Evolutionary conservation across 2,113 vertebrate genomes (phyloP), one percentile per base, ranked within the genome.

Genomic region (Anguilla japonica): DNA sequence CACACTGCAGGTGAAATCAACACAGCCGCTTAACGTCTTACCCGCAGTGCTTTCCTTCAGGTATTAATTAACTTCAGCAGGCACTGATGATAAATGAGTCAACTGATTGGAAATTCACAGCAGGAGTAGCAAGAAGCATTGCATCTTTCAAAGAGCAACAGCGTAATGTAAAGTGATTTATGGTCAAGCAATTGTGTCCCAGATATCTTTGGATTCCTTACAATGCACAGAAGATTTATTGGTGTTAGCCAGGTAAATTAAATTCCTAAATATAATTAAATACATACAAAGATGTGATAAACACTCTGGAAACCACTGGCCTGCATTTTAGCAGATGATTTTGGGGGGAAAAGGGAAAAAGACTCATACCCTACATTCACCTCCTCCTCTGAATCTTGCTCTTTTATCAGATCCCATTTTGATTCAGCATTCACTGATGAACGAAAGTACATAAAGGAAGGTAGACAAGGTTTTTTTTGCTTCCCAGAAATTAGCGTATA

Each of bases 381-480:
- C 41, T 93, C 91, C 9, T 92, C 84, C 39, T 92, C 92, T 6
- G 88, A 81, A 57, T 90, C 88, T 79, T 43, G 88, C 29, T 92
- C 90, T 15, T 86, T 89, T 83, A 92, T 88, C 3, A 63, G 75
- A 83, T 94, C 93, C 95, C 95, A 95, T 87, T 94, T 95, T 0
- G 94, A 95, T 85, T 93, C 92, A 3, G 92, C 88, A 81, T 94
- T 95, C 82, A 88, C 96, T 96, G 88, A 41, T 83, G 85, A 79
- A 88, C 39, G 60, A 86, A 89, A 63, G 34, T 84, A 8, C 87
- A 26, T 67, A 83, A 80, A 83, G n/a, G 78, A 90, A 50, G 26
- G 29, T 41, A 60, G 26, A 11, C 16, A 14, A 0, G 88, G 18
- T 0, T 34, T 34, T 3, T 60, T 60, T 20, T 60, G 57, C 57